These are phyloP conservation scores for Parauchenoglanis ngamensis DNA, from an alignment of 2,797 vertebrate genomes.

Conservation along the genomic window DNA sequence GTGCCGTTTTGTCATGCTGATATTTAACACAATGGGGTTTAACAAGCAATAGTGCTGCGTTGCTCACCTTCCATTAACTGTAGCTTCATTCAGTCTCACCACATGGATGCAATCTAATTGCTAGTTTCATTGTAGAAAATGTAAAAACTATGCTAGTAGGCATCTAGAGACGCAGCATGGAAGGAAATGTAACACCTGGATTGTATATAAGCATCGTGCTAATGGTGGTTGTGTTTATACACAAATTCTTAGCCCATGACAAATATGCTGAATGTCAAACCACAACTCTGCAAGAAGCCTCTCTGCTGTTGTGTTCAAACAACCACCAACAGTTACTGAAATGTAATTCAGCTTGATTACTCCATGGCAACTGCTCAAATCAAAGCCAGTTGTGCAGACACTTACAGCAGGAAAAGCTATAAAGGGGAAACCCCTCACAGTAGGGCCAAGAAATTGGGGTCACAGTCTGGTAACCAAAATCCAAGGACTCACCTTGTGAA, in stretches of 20 bases:
- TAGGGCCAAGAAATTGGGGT: not conserved
- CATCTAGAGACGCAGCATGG: slow-evolving; percentile 2
- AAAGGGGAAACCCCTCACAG: not conserved
- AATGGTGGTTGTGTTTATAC: slow-evolving; percentile 36
- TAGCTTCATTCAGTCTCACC: slow-evolving; percentile 6
- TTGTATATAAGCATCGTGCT: slow-evolving; percentile 20
- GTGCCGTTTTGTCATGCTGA: not conserved
- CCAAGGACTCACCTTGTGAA: not conserved
- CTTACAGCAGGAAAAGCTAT: slow-evolving; percentile 8
- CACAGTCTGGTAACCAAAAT: slow-evolving; percentile 8
- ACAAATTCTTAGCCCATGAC: slow-evolving; percentile 32
- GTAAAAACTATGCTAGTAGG: not conserved
- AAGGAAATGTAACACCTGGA: slow-evolving; percentile 30
- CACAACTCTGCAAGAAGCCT: slow-evolving; percentile 14
- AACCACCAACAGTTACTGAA: slow-evolving; percentile 29
- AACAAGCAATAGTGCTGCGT: not conserved
- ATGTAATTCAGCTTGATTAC: slow-evolving; percentile 25
- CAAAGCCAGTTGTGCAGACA: slow-evolving; percentile 31
- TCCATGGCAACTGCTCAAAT: slow-evolving; percentile 16
- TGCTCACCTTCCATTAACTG: slow-evolving; percentile 12
- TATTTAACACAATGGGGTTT: not conserved
- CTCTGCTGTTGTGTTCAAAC: slow-evolving; percentile 19
- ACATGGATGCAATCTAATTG: slow-evolving; percentile 26
- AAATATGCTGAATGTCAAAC: slow-evolving; percentile 22
- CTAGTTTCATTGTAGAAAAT: slow-evolving; percentile 15